Percentiles rank a stretch among this genome's conserved stretches.
phyloP scores from a whole-genome alignment of 1,140 invertebrate species.

The Drosophila rufa region DNA sequence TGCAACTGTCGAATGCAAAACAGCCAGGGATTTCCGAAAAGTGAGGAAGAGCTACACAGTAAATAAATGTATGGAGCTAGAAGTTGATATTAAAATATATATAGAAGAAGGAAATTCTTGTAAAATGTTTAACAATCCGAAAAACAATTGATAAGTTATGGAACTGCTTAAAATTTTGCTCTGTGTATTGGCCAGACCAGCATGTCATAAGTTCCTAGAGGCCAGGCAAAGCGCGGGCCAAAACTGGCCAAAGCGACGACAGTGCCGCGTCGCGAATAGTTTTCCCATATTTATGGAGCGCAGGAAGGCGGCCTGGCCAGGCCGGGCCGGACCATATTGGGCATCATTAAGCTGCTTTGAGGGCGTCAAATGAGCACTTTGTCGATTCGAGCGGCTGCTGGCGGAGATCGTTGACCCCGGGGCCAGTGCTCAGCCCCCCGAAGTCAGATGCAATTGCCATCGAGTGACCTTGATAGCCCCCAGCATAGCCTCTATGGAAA shows the following conservation, averaged over 20 bases:
- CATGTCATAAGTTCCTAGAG: constrained; percentile 43
- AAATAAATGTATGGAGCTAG: not conserved
- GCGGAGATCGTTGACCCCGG: constrained; percentile 44
- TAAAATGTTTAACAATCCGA: no score
- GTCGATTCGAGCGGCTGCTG: constrained; percentile 16
- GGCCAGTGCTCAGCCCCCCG: not conserved
- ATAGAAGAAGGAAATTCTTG: not conserved
- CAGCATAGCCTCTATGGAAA: constrained; percentile 2
- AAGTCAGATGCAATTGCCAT: constrained; percentile 46
- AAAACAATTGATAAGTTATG: no score
- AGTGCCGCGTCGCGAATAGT: constrained; percentile 42
- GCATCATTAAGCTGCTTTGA: constrained; percentile 55
- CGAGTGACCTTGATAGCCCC: constrained; percentile 48
- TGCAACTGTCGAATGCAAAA: constrained; percentile 56
- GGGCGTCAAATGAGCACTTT: constrained; percentile 47
- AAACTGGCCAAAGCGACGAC: constrained; percentile 54
- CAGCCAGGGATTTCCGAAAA: constrained; percentile 28
- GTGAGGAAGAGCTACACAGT: not conserved
- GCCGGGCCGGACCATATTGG: constrained; percentile 41
- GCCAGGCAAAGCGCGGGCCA: constrained; percentile 6
- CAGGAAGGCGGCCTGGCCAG: constrained; percentile 28
- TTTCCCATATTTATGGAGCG: constrained; percentile 55
- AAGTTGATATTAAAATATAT: not conserved
- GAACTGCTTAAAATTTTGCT: not conserved
- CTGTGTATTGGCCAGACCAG: not conserved